phyloP scores from a whole-genome alignment of 2,113 vertebrate genomes.

The Gnathonemus longibarbis region DNA sequence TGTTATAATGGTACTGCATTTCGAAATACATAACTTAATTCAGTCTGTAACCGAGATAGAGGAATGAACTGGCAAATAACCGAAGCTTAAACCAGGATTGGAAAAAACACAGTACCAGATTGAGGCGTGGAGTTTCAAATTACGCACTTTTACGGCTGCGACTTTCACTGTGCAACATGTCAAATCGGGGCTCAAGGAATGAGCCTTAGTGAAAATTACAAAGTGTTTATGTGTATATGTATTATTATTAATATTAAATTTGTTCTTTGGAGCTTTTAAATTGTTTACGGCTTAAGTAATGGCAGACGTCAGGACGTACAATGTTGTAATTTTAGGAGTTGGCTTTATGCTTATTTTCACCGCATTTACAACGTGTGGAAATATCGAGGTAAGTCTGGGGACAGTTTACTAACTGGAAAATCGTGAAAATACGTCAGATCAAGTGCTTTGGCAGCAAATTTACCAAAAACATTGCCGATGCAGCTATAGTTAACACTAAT shows the following conservation, averaged over 20 bases:
- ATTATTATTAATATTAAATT: not conserved
- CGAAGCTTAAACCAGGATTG: not conserved
- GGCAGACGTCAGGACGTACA: conserved; percentile 61
- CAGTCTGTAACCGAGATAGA: not conserved
- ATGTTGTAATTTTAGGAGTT: conserved; percentile 63
- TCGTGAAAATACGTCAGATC: not conserved
- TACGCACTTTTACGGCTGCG: conserved; percentile 1
- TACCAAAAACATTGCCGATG: not conserved
- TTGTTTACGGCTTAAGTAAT: conserved; percentile 37
- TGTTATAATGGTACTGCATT: not conserved
- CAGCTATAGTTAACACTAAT: not conserved
- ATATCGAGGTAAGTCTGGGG: conserved; percentile 58
- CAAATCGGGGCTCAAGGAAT: not conserved
- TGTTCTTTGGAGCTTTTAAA: not conserved
- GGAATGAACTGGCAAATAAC: not conserved
- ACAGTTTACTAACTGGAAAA: not conserved
- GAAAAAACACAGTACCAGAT: not conserved
- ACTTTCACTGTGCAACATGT: not conserved
- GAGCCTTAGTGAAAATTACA: not conserved
- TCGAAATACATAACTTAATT: not conserved
- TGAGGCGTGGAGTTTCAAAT: conserved; percentile 6
- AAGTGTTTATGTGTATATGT: not conserved
- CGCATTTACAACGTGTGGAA: conserved; percentile 68
- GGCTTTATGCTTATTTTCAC: conserved; percentile 66
- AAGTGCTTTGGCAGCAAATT: not conserved